Base-by-base conservation (phyloP, 2,113 vertebrate species). In the Chlamydotis undulata region DNA sequence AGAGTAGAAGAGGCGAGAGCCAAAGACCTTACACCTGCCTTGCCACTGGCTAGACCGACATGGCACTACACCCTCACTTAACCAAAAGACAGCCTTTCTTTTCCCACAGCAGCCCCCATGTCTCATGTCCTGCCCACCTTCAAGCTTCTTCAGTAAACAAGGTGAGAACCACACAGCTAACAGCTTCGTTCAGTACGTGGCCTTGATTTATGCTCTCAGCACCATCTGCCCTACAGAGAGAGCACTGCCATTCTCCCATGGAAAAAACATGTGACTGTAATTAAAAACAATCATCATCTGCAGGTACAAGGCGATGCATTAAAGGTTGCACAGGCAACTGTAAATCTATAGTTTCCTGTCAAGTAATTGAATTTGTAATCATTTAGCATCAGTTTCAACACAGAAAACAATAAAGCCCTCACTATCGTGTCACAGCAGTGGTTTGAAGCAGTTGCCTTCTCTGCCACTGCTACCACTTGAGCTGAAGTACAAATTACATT, bases 201-300 rank as follows among this genome's bases (percentile, higher is more conserved):
- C 39, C 70, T 31, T 79, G 50, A 39, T 81, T 84, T 76, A 79
- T 19, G 19, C 61, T 71, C 73, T 63, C 65, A 73, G 89, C 69
- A 89, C 45, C 87, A 89, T 59, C 74, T 52, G 41, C 64, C 78
- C 63, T 18, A 37, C 63, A 47, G 26, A 74, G 41, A 8, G 2
- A 94, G 75, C 41, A 7, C 73, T 39, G 77, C 57, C 35, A 45
- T 92, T 78, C 52, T 87, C 61, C 77, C 57, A 9, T 25, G 25
- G 45, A 79, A 87, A 90, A 92, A 79, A 31, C 45, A 41, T 2
- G 14, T 4, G 3, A 53, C 11, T 41, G 50, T 67, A 89, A 95
- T 89, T 94, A 94, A 87, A 94, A 89, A 25, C 39, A 71, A 90
- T 63, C 73, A 50, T 80, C 89, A 75, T 69, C 70, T 70, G 47